A percentile compares a stretch with the other conserved stretches of the same genome.
phyloP scores from a whole-genome alignment of 2,113 vertebrate genomes.

The Halichoerus grypus region DNA sequence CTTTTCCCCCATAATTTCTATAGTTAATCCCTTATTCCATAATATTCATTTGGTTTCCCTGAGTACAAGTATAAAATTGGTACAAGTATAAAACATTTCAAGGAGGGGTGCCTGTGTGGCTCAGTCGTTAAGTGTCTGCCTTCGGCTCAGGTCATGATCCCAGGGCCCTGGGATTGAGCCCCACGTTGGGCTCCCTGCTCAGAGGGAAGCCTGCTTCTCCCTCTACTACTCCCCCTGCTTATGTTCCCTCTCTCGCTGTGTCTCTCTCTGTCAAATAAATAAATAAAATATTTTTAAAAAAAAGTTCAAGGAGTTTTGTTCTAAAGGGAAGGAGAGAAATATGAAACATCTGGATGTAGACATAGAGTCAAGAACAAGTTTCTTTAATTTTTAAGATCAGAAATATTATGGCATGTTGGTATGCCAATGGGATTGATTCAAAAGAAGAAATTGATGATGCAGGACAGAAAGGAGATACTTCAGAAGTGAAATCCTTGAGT shows the following conservation, averaged over 20 bases:
- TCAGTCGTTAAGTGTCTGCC: no score
- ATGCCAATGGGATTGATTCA: not conserved
- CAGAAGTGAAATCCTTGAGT: not conserved
- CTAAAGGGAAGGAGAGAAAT: not conserved
- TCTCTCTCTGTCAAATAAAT: no score
- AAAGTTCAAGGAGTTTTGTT: not conserved
- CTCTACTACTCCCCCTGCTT: no score
- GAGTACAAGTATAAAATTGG: not conserved
- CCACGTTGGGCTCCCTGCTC: no score
- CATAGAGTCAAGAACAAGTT: not conserved
- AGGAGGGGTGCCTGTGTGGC: not conserved
- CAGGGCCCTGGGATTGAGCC: no score
- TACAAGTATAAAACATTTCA: not conserved
- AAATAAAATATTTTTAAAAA: no score
- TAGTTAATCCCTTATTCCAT: not conserved
- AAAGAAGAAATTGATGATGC: not conserved
- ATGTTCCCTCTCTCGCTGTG: no score
- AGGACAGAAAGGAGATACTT: not conserved
- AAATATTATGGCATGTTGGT: not conserved
- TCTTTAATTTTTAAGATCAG: constrained; percentile 18
- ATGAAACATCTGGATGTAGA: not conserved
- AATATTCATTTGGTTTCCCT: not conserved
- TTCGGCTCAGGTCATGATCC: no score
- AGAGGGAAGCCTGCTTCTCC: no score
- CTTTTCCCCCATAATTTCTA: not conserved